Conservation (phyloP, 2,113 vertebrate genomes). For the Hypomesus transpacificus region DNA sequence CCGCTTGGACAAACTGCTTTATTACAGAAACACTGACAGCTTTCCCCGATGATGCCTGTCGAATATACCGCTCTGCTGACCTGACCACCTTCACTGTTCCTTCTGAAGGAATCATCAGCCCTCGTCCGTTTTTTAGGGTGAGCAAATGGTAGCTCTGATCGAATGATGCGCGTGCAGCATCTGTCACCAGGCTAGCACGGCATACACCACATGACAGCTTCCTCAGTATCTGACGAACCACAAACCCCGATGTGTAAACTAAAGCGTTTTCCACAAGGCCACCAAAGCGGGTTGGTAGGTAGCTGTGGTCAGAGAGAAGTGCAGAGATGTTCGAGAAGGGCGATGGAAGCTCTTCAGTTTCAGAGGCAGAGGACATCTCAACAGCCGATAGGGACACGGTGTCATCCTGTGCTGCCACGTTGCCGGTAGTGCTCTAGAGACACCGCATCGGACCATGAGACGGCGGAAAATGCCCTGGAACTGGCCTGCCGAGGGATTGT, state of each 20-base stretch:
- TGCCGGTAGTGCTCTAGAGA: background rate
- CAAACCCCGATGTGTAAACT: constrained; percentile 2
- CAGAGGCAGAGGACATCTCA: constrained; percentile 1
- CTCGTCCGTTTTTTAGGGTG: background rate
- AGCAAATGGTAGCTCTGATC: background rate
- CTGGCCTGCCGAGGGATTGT: constrained; percentile 4
- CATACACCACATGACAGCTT: background rate
- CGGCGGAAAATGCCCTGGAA: constrained; percentile 12
- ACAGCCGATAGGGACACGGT: constrained; percentile 10
- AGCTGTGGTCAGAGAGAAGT: background rate
- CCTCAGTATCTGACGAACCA: background rate
- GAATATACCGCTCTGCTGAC: background rate
- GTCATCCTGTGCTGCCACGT: background rate
- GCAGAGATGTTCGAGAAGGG: background rate
- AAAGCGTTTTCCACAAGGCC: background rate
- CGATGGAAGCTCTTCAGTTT: background rate
- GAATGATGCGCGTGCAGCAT: background rate
- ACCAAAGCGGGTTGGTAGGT: background rate
- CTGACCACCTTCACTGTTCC: background rate
- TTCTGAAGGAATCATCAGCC: background rate
- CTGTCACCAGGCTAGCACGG: background rate
- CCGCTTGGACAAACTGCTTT: background rate
- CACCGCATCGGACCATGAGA: constrained; percentile 15
- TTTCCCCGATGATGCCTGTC: background rate
- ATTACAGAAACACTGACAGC: background rate